Evolutionary conservation across 1,140 invertebrate genomes (phyloP), one percentile per base, ranked within the genome.

Genomic region (Neelides sp.): DNA sequence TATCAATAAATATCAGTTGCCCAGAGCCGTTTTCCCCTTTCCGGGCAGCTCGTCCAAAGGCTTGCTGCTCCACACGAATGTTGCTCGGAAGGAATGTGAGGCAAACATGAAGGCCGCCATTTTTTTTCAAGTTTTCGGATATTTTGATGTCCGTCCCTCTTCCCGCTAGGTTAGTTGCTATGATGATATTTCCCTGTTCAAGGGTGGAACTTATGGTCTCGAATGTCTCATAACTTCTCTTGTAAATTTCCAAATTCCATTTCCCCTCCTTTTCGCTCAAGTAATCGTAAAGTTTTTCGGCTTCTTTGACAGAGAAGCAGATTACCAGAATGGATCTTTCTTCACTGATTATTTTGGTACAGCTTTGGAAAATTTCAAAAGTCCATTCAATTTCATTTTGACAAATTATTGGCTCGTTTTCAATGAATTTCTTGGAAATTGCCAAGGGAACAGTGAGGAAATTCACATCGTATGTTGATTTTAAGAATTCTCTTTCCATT

Each of bases 111-210:
- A 69, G 48, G 4, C 68, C 68, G 23, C 65, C 67, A 19, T 41
- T 52, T 17, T 50, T 27, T 8, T 57, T 52, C 22, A 69, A 49
- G 7, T 61, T 55, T 13, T 60, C 2, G 5, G 54, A 55, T 2
- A 64, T 55, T 42, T 66, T 64, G n/a, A 69, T 64, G 40, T 69
- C 66, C 1, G 68, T 67, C 8, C 68, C 68, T 42, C 68, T 54
- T 39, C 68, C 68, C 3, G 68, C 66, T 8, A 69, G 49, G 44
- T 69, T 69, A 12, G 68, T 69, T 15, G 68, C 64, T 19, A 69
- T 61, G 15, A 69, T 65, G 10, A 68, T 36, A 1, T 39, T 23
- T 7, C 52, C 52, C n/a, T n/a, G n/a, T n/a, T n/a, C n/a, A n/a
- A n/a, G n/a, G n/a, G n/a, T n/a, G n/a, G n/a, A n/a, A n/a, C n/a